Evolutionary conservation across 2,888 invertebrate species (phyloP).

Genomic region (Cephus pulcher): DNA sequence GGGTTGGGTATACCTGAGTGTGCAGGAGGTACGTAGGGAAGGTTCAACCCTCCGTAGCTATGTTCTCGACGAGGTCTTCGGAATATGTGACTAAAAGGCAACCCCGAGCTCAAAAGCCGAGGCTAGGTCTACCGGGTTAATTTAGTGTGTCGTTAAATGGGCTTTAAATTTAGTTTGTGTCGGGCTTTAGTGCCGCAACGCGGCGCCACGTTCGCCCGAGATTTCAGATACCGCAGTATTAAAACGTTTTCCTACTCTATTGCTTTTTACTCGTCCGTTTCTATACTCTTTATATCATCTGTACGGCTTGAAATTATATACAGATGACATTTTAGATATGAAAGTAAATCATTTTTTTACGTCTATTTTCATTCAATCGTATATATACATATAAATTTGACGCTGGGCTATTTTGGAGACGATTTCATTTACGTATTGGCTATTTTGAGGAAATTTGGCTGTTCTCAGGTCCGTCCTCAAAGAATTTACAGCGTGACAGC

Average conservation of each 20-base stretch:
- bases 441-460: too few species aligned
- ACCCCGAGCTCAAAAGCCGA: conserved; percentile 19
- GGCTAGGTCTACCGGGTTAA: conserved; percentile 28
- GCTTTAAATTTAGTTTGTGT: conserved; percentile 39
- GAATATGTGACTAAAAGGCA: conserved; percentile 9
- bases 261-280: not conserved
- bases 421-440: too few species aligned
- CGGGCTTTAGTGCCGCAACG: conserved; percentile 1
- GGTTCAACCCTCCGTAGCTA: not conserved
- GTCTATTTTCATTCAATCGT: not conserved
- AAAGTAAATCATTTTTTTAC: not conserved
- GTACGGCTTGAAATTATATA: not conserved
- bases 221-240: conserved; percentile 5
- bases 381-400: too few species aligned
- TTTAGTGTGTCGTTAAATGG: conserved; percentile 40
- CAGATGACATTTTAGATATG: not conserved
- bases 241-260: not conserved
- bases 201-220: conserved; percentile 1
- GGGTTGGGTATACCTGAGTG: conserved; percentile 1
- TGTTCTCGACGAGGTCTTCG: not conserved
- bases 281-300: not conserved
- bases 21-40: not conserved
- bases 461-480: too few species aligned
- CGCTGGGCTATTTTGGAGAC: too few species aligned
- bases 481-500: too few species aligned